A percentile compares a stretch with the other conserved stretches of the same genome.
phyloP scores from a whole-genome alignment of 2,888 invertebrate species.

The Charanyca ferruginea region DNA sequence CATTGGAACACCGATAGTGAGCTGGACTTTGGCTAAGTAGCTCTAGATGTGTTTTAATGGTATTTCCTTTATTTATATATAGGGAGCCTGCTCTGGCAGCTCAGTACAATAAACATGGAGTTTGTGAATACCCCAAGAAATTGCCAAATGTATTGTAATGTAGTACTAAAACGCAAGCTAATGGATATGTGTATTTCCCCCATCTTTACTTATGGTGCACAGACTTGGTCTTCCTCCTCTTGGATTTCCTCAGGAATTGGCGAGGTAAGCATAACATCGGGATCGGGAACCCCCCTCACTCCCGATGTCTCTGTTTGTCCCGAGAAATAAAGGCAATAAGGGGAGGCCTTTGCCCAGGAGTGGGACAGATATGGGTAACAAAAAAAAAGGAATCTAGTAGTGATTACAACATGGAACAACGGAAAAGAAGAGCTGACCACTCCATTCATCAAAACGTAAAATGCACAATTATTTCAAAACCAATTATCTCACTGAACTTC shows the following conservation, averaged over 20 bases:
- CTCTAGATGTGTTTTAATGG: conserved; percentile 47
- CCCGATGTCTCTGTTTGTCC: too few relatives aligned
- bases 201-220: too few relatives aligned
- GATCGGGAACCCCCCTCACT: too few relatives aligned
- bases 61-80: conserved; percentile 30
- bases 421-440: neutral
- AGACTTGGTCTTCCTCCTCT: too few relatives aligned
- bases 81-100: neutral
- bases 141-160: neutral
- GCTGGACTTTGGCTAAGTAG: conserved; percentile 64
- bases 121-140: neutral
- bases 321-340: too few relatives aligned
- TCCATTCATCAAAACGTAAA: neutral
- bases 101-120: neutral
- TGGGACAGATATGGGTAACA: too few relatives aligned
- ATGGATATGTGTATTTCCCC: too few relatives aligned
- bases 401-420: neutral
- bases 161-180: too few relatives aligned
- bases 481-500: neutral
- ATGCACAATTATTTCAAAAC: neutral
- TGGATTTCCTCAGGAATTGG: too few relatives aligned
- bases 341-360: too few relatives aligned
- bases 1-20: conserved; percentile 57
- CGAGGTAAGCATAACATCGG: too few relatives aligned
- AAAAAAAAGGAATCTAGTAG: too few relatives aligned